Evolutionary conservation across 2,797 vertebrate species (phyloP), one percentile per base, ranked within the genome.

Genomic region (Delichon dasypus): DNA sequence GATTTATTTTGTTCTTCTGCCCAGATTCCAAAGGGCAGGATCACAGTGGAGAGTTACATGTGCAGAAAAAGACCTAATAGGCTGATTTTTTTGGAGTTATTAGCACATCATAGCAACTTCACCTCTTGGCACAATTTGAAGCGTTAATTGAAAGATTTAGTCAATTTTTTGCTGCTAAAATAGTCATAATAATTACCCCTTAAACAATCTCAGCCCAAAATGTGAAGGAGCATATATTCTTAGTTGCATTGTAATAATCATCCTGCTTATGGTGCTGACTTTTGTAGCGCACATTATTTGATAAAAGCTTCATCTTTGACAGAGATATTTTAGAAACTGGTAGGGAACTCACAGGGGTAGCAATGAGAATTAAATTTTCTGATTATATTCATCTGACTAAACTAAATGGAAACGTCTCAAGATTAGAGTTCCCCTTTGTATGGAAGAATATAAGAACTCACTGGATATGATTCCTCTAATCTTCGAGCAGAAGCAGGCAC

Each of bases 191-290:
- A 88, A 45, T 13, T 26, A 27, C 4, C 5, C 5, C 16, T 64
- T 45, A 60, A 74, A 17, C 5, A 45, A 23, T 42, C 16, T 68
- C 29, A 64, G 34, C 1, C 6, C 58, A 30, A 78, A 89, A 47
- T 1, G 1, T 3, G 55, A 9, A 68, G 8, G 2, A 88, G 3
- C 1, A 22, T 17, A 1, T 30, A 42, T 53, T 79, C 18, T 51
- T n/a, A 38, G 16, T 25, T 61, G 16, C 7, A 14, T 22, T 2
- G 0, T 22, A 47, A n/a, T 25, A 83, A 60, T 23, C 10, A 30
- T 9, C 18, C 34, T 1, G 0, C 15, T 70, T 36, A 71, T 4
- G 13, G 7, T n/a, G 18, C 40, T 54, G 44, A 71, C 9, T 55
- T 62, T 71, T 47, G 5, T 42, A 64, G 9, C 9, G 44, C 25